phyloP scores from a whole-genome alignment of 2,888 invertebrate species.

The Drosophila seclusa region DNA sequence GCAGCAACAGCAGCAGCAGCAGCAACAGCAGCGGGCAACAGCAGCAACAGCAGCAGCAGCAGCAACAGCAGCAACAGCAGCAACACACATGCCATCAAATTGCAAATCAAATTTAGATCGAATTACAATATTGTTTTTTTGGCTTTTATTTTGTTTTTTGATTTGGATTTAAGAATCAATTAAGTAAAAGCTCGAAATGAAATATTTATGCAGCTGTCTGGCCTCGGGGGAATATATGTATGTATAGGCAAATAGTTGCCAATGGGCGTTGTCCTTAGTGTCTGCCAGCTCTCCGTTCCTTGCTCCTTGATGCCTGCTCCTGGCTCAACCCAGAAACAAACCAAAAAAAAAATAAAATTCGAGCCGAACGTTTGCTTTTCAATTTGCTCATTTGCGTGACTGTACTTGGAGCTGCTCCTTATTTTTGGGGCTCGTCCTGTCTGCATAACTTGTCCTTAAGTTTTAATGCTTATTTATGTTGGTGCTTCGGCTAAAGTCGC shows the following conservation, averaged over 20 bases:
- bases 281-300: not conserved
- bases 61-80: not conserved
- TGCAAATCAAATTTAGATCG: slow-evolving; percentile 53
- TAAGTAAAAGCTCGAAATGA: slow-evolving; percentile 50
- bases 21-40: not conserved
- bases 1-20: not conserved
- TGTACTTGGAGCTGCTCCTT: slow-evolving; percentile 25
- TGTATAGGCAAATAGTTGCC: slow-evolving; percentile 49
- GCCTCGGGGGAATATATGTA: slow-evolving; percentile 20
- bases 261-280: slow-evolving; percentile 53
- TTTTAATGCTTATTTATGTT: slow-evolving; percentile 63
- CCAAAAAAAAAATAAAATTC: not conserved
- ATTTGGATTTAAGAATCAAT: slow-evolving; percentile 56
- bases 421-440: slow-evolving; percentile 5
- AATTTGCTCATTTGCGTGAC: slow-evolving; percentile 59
- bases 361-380: slow-evolving; percentile 27
- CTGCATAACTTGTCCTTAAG: slow-evolving; percentile 40
- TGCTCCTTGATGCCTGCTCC: slow-evolving; percentile 3
- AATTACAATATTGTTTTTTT: slow-evolving; percentile 44
- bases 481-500: slow-evolving; percentile 31
- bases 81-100: slow-evolving; percentile 35
- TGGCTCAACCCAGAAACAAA: slow-evolving; percentile 13
- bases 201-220: slow-evolving; percentile 57
- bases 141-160: not conserved
- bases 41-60: not conserved